phyloP scores from a whole-genome alignment of 2,113 vertebrate genomes.

The Oryzias woworae region DNA sequence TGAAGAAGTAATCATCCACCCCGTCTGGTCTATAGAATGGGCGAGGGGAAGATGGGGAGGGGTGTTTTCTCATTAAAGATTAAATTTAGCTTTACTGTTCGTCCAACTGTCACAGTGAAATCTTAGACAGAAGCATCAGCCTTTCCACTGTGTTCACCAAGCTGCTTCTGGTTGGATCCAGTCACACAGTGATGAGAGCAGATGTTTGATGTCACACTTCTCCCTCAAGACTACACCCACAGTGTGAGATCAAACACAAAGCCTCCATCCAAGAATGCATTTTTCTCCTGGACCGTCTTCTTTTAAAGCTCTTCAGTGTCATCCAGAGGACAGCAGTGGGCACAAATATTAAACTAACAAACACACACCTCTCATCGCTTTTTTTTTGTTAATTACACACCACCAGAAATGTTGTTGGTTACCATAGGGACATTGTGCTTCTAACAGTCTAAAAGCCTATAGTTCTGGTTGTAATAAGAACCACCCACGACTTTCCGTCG shows the following conservation, averaged over 20 bases:
- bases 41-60: neutral
- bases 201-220: conserved; percentile 36
- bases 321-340: conserved; percentile 23
- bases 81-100: neutral
- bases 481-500: conserved; percentile 73
- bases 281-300: conserved; percentile 20
- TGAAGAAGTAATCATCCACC: conserved; percentile 84
- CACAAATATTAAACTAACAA: conserved; percentile 55
- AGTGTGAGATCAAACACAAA: conserved; percentile 46
- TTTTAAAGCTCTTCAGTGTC: conserved; percentile 26
- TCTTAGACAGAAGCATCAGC: conserved; percentile 18
- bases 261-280: conserved; percentile 18
- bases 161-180: conserved; percentile 11
- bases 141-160: conserved; percentile 20
- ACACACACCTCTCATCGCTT: conserved; percentile 60
- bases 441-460: conserved; percentile 66
- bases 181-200: conserved; percentile 26
- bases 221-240: conserved; percentile 22
- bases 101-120: conserved; percentile 13
- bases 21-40: neutral
- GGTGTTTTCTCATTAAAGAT: neutral
- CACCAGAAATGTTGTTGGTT: conserved; percentile 63
- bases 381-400: conserved; percentile 62
- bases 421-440: conserved; percentile 73
- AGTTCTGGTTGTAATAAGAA: conserved; percentile 70